A percentile compares a stretch with the other conserved stretches of the same genome.
phyloP scores from a whole-genome alignment of 2,888 invertebrate genomes.

The Hoplodrina blanda region DNA sequence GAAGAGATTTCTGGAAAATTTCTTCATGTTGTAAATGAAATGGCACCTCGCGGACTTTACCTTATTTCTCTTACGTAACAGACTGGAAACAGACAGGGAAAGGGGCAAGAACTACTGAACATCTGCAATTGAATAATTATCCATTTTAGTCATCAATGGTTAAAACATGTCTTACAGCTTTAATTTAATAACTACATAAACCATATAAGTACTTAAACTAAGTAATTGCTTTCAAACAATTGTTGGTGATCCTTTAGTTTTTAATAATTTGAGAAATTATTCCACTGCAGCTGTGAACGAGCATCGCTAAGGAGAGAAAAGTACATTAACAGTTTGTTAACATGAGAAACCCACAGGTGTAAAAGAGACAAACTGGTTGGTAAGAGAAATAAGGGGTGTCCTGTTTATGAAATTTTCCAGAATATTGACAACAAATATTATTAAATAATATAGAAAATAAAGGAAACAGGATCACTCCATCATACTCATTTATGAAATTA shows the following conservation, averaged over 20 bases:
- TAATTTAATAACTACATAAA: conserved; percentile 79
- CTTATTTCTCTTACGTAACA: conserved; percentile 88
- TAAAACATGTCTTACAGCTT: conserved; percentile 90
- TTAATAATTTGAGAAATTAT: conserved; percentile 81
- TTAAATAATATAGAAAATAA: conserved; percentile 51
- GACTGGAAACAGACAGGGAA: conserved; percentile 75
- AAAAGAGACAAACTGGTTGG: conserved; percentile 73
- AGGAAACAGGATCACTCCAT: conserved; percentile 60
- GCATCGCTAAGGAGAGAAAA: conserved; percentile 86
- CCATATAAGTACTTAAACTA: conserved; percentile 77
- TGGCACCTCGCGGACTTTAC: conserved; percentile 67
- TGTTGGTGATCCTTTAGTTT: conserved; percentile 83
- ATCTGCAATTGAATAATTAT: conserved; percentile 90
- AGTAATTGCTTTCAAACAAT: conserved; percentile 76
- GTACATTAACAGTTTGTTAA: conserved; percentile 76
- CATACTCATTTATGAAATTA: conserved; percentile 30
- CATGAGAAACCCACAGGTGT: conserved; percentile 65
- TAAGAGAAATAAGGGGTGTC: conserved; percentile 89
- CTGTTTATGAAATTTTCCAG: conserved; percentile 89
- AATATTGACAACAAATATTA: conserved; percentile 67
- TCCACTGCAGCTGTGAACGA: conserved; percentile 89
- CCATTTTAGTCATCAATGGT: conserved; percentile 89
- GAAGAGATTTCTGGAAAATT: conserved; percentile 87
- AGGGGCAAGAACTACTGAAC: conserved; percentile 78
- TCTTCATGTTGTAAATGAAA: conserved; percentile 77